Base-by-base conservation (phyloP, 2,797 vertebrate species). In the Pitangus sulphuratus region DNA sequence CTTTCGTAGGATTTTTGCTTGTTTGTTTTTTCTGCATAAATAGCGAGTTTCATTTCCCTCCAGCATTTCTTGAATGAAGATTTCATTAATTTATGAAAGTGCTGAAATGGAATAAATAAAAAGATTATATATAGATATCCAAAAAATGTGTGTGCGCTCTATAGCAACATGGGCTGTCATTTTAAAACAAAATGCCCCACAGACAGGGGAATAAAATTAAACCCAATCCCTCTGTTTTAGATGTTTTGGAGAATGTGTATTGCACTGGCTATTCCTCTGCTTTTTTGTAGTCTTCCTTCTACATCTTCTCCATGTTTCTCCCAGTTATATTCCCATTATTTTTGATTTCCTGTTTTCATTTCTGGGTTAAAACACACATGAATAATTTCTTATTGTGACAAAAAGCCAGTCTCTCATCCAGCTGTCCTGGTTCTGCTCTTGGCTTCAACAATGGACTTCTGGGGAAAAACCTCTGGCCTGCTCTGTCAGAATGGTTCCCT, bases 11-110 rank as follows among this genome's bases (percentile, higher is more conserved):
- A 35, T 31, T 81, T 90, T 75, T 68, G 3, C 12, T 74, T 68
- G 14, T 26, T 83, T 61, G 6, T 12, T 26, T 44, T 39, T 80
- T 64, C 77, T 76, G 6, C 12, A n/a, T 78, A 60, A 64, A 42
- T 16, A 76, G 2, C 13, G 4, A 15, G 3, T 51, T 40, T 87
- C 8, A 11, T 87, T 95, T 93, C 45, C 33, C 12, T 82, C 44
- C 22, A 62, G n/a, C 17, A 77, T 58, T 80, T 86, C 35, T 87
- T 35, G 13, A 95, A 65, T 72, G 24, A 84, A 81, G 28, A 57
- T 42, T 44, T 72, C 13, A 71, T 90, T 84, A 70, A 62, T 87
- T 87, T 87, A 58, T 77, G 37, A 79, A 87, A 64, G 79, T 57
- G 13, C 8, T 42, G 18, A 90, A 87, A 75, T 58, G 2, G 3